These are phyloP conservation scores for Alcedo atthis DNA, from an alignment of 2,797 vertebrate genomes.

Conservation along the genomic window DNA sequence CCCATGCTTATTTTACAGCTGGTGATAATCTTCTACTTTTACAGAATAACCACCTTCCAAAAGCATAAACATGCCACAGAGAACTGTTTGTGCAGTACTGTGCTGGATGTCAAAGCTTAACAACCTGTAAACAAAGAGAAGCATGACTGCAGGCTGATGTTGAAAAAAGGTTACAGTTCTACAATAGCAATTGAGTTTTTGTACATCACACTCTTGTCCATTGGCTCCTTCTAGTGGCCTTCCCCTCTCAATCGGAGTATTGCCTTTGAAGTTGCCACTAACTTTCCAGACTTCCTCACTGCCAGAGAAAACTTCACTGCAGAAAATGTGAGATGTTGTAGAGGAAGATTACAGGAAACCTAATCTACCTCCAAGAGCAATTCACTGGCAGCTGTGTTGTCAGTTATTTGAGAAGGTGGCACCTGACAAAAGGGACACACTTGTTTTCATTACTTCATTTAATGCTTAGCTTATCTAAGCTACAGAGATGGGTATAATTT, in stretches of 20 bases:
- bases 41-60: not conserved
- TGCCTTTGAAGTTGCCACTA: not conserved
- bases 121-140: not conserved
- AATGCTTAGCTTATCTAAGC: not conserved
- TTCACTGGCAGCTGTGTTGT: not conserved
- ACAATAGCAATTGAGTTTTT: not conserved
- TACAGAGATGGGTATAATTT: not conserved
- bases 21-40: not conserved
- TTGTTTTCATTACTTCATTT: not conserved
- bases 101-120: not conserved
- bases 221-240: not conserved
- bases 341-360: not conserved
- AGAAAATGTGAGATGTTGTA: not conserved
- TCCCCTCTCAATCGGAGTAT: not conserved
- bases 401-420: not conserved
- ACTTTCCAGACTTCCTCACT: not conserved
- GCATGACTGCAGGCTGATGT: not conserved
- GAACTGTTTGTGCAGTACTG: not conserved
- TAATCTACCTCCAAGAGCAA: not conserved
- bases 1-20: not conserved
- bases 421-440: not conserved
- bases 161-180: not conserved
- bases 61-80: not conserved
- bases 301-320: not conserved
- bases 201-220: not conserved